Evolutionary conservation across 1,140 invertebrate genomes (phyloP).

Genomic region (Bilobella aurantiaca): DNA sequence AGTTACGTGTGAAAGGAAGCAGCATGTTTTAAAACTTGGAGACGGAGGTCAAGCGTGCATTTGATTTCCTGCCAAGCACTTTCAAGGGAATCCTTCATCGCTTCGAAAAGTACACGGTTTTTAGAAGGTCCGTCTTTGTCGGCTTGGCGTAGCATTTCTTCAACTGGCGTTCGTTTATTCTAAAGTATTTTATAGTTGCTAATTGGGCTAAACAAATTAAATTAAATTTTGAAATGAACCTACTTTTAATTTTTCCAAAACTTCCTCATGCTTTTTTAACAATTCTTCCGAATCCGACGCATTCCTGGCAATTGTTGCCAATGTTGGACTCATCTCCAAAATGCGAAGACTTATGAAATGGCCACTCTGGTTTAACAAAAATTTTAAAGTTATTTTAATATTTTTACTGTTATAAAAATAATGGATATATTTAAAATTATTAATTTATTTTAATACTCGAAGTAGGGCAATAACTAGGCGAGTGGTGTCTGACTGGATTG

Average conservation of each 20-base stretch:
- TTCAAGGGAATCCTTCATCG: neutral
- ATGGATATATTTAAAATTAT: too few species aligned
- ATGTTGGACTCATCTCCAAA: conserved; percentile 69
- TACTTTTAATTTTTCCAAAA: conserved; percentile 71
- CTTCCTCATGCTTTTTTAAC: conserved; percentile 67
- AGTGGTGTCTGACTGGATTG: conserved; percentile 73
- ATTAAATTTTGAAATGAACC: too few species aligned
- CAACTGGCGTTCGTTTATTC: neutral
- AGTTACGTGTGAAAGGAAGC: neutral
- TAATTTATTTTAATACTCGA: too few species aligned
- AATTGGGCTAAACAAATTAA: too few species aligned
- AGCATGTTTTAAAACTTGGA: neutral
- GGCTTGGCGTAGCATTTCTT: neutral
- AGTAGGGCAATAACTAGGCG: conserved; percentile 78
- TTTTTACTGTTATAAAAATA: conserved; percentile 1
- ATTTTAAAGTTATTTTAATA: conserved; percentile 13
- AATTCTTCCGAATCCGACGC: conserved; percentile 63
- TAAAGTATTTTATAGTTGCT: too few species aligned
- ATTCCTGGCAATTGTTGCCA: conserved; percentile 66
- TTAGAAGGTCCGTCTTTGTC: neutral
- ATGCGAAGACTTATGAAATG: conserved; percentile 75
- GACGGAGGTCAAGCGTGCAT: neutral
- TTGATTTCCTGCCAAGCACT: neutral
- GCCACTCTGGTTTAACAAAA: conserved; percentile 55
- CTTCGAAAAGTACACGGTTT: conserved; percentile 18